Conservation (phyloP, 2,797 vertebrate genomes). For the Sylvia borin region DNA sequence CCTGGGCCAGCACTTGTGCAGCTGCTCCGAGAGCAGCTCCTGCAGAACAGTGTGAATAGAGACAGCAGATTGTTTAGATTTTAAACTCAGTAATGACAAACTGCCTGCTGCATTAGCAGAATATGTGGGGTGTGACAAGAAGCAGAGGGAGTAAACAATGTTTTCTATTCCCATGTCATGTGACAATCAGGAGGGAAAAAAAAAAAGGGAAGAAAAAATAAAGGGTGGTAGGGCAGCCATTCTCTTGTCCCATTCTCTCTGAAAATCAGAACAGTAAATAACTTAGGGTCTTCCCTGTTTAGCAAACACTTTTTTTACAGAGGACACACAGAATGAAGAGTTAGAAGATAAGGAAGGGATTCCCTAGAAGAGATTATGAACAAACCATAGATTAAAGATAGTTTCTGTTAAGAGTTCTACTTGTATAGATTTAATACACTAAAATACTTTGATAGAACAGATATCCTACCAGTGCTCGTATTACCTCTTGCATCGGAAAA, state of each 20-base stretch:
- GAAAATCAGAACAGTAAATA: neutral
- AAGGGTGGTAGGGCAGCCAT: neutral
- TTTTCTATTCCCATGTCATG: neutral
- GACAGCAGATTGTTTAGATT: neutral
- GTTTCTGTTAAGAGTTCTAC: neutral
- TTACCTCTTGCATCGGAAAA: neutral
- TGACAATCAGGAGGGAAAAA: neutral
- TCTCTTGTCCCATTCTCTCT: neutral
- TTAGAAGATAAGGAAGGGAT: neutral
- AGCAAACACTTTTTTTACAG: neutral
- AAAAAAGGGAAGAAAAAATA: neutral
- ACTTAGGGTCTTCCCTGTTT: neutral
- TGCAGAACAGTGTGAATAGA: neutral
- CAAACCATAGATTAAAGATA: neutral
- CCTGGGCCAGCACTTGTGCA: fast-evolving
- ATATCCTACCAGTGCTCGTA: neutral
- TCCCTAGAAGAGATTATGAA: neutral
- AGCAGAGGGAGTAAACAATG: neutral
- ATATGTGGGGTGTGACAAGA: neutral
- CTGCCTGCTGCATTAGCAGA: slow-evolving; percentile 6
- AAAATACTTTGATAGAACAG: neutral
- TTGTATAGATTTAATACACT: neutral
- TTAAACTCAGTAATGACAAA: neutral
- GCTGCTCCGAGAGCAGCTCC: neutral
- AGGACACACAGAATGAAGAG: neutral